Conservation (phyloP, 2,797 vertebrate genomes). For the Kryptopterus vitreolus region DNA sequence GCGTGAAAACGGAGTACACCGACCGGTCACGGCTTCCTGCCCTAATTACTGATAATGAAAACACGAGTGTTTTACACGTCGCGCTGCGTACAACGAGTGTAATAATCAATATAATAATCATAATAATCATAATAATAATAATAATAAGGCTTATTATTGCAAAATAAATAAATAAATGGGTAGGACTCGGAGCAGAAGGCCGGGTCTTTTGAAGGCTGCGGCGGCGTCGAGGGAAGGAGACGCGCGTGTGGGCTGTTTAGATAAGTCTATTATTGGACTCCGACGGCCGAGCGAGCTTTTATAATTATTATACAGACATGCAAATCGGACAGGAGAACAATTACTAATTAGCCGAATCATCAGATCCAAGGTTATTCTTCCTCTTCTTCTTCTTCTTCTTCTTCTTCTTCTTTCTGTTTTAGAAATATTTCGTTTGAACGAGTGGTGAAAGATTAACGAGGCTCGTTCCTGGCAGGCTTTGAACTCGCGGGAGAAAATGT, state of each 20-base stretch:
- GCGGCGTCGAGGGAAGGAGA: neutral
- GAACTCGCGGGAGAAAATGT: conserved; percentile 29
- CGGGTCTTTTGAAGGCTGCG: neutral
- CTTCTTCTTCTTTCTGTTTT: conserved; percentile 25
- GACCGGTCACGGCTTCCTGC: neutral
- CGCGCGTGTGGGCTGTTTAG: conserved; percentile 9
- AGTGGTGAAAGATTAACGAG: conserved; percentile 29
- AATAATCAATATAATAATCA: neutral
- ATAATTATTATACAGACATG: conserved; percentile 18
- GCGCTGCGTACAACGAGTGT: neutral
- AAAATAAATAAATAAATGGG: neutral
- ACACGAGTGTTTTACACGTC: neutral
- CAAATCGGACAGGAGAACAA: conserved; percentile 6
- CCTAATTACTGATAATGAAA: neutral
- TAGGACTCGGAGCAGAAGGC: neutral
- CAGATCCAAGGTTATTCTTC: conserved; percentile 25
- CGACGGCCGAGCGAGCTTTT: neutral
- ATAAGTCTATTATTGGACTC: neutral
- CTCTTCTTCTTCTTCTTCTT: too few relatives aligned
- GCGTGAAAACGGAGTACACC: neutral
- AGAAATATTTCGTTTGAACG: conserved; percentile 14
- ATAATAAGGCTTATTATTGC: neutral
- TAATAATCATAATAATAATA: neutral
- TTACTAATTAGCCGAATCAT: conserved; percentile 30
- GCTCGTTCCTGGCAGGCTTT: conserved; percentile 10